Percentiles rank a stretch among this genome's conserved stretches.
Evolutionary conservation across 92 coral and sea anemone species (phyloP).

Genomic region (Pocillopora grandis): DNA sequence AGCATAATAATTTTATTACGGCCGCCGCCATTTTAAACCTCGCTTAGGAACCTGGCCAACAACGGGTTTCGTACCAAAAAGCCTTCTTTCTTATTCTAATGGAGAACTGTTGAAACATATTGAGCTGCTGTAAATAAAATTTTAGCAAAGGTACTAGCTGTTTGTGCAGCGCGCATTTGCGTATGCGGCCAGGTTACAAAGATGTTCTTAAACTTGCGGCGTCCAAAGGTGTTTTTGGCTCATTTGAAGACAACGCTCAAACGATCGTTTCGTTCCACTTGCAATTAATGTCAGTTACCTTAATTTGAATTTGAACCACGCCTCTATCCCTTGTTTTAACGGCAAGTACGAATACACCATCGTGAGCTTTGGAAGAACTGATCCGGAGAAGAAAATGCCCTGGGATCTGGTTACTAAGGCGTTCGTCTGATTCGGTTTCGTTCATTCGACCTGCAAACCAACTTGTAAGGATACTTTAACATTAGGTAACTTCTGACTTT

Average conservation of each 20-base stretch:
- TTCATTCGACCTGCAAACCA: slow-evolving; percentile 97
- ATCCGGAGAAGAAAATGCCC: slow-evolving; percentile 88
- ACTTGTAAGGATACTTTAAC: slow-evolving; percentile 35
- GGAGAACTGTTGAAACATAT: too few relatives aligned
- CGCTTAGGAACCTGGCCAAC: too few relatives aligned
- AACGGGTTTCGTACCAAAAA: too few relatives aligned
- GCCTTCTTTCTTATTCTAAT: too few relatives aligned
- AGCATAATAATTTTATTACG: too few relatives aligned
- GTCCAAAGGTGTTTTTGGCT: background rate
- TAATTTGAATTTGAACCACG: slow-evolving; percentile 71
- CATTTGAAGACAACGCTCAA: background rate
- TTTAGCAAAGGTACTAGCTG: too few relatives aligned
- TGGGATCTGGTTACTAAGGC: slow-evolving; percentile 49
- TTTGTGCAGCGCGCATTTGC: too few relatives aligned
- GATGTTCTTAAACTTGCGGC: too few relatives aligned
- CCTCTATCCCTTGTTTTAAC: slow-evolving; percentile 68
- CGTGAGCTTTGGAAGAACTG: slow-evolving; percentile 76
- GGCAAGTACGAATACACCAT: slow-evolving; percentile 81
- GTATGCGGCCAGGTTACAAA: too few relatives aligned
- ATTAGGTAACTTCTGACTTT: background rate
- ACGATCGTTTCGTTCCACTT: background rate
- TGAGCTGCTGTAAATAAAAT: too few relatives aligned
- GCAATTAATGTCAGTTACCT: slow-evolving; percentile 50
- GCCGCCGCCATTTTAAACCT: too few relatives aligned
- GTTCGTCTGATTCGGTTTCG: slow-evolving; percentile 52